Conservation (phyloP, 2,888 invertebrate genomes). For the Hartigia nigra region DNA sequence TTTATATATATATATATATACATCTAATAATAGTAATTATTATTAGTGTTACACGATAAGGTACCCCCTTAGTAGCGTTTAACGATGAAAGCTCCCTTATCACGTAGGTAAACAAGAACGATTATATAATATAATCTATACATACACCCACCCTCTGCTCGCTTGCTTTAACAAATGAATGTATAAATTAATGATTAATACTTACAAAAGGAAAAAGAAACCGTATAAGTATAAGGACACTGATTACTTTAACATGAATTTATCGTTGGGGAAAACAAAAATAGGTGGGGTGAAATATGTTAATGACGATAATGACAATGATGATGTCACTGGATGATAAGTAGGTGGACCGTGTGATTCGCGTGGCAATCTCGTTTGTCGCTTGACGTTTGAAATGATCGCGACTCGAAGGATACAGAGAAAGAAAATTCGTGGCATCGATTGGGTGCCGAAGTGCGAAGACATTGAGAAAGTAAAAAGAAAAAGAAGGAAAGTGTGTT, state of each 20-base stretch:
- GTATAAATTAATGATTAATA: constrained; percentile 54
- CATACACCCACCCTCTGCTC: constrained; percentile 54
- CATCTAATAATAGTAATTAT: constrained; percentile 44
- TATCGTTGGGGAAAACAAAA: not conserved
- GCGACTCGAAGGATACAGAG: no score
- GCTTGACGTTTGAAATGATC: no score
- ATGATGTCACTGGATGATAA: no score
- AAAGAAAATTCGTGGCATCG: no score
- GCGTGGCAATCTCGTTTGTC: no score
- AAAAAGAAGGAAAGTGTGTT: constrained; percentile 3
- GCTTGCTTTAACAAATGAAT: constrained; percentile 62
- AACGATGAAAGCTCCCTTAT: constrained; percentile 45
- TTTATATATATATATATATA: constrained; percentile 35
- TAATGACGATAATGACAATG: no score
- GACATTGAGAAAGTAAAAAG: constrained; percentile 18
- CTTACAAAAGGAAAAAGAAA: constrained; percentile 33
- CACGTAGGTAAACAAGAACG: constrained; percentile 43
- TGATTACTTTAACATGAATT: constrained; percentile 40
- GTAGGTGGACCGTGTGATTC: no score
- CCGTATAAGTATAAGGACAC: constrained; percentile 41
- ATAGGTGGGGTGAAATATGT: no score
- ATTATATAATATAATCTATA: constrained; percentile 55
- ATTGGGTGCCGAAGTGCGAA: constrained; percentile 6
- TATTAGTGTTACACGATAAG: constrained; percentile 55
- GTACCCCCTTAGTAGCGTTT: constrained; percentile 52